These are phyloP conservation scores for Enteromius unitaeniatus DNA, from an alignment of 2,797 vertebrate genomes.

Conservation along the genomic window DNA sequence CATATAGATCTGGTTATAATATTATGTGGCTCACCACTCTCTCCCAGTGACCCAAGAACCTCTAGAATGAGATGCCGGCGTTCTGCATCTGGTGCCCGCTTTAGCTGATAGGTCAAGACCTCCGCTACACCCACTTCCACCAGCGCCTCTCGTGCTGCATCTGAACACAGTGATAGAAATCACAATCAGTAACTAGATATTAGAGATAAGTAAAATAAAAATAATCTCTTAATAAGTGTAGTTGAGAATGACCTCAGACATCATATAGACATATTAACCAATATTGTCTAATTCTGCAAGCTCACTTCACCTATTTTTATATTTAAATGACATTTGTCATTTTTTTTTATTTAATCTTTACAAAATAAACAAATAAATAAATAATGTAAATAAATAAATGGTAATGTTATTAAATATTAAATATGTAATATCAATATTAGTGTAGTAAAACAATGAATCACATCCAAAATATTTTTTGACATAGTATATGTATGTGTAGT, in stretches of 20 bases:
- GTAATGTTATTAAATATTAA: neutral
- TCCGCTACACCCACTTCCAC: slow-evolving; percentile 79
- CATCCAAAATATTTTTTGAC: no score
- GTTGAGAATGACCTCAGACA: neutral
- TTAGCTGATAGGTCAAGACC: slow-evolving; percentile 83
- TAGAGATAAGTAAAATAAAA: neutral
- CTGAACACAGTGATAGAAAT: slow-evolving; percentile 67
- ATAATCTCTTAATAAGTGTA: neutral
- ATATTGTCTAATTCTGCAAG: neutral
- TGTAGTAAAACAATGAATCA: no score
- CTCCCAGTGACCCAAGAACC: slow-evolving; percentile 84
- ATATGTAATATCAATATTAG: no score
- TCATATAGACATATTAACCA: neutral
- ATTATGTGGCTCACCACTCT: slow-evolving; percentile 81
- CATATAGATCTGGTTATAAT: neutral
- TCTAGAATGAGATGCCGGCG: slow-evolving; percentile 87
- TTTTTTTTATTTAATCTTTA: neutral
- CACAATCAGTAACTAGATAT: neutral
- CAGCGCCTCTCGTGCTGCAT: slow-evolving; percentile 84
- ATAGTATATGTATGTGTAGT: no score
- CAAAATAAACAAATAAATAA: neutral
- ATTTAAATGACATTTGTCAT: neutral
- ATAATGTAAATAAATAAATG: neutral
- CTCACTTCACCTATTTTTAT: neutral
- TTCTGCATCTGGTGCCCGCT: slow-evolving; percentile 83